These are phyloP conservation scores for Drosophila hydei DNA, from an alignment of 1,140 invertebrate species.

Conservation along the genomic window DNA sequence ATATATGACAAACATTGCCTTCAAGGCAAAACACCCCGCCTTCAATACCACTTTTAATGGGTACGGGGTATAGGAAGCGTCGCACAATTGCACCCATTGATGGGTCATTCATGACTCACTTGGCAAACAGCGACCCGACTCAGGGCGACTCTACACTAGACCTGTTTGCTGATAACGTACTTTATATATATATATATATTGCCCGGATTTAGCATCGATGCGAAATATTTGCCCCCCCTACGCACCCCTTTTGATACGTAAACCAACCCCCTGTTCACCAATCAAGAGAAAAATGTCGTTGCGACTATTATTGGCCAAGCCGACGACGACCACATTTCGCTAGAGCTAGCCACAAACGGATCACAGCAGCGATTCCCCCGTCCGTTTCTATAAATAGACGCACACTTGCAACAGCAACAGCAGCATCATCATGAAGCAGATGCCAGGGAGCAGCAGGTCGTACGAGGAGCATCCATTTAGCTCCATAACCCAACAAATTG, in stretches of 20 bases:
- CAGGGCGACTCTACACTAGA: constrained; percentile 3
- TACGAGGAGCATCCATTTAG: constrained; percentile 2
- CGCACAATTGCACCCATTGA: constrained; percentile 44
- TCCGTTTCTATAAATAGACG: constrained; percentile 10
- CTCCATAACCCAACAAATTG: constrained; percentile 26
- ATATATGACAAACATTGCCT: too few species aligned
- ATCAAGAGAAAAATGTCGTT: constrained; percentile 11
- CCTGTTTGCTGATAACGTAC: constrained; percentile 25
- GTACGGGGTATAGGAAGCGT: constrained; percentile 1
- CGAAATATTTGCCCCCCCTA: neutral
- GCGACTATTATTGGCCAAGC: constrained; percentile 36
- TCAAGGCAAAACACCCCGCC: neutral
- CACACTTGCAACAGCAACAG: constrained; percentile 14
- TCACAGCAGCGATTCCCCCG: neutral
- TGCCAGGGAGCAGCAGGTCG: constrained; percentile 11
- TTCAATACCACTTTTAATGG: neutral
- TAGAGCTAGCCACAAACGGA: neutral
- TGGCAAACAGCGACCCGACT: neutral
- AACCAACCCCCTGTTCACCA: too few species aligned
- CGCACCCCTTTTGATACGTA: too few species aligned
- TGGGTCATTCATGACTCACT: constrained; percentile 38
- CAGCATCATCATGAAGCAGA: constrained; percentile 8
- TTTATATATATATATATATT: neutral
- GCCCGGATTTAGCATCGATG: constrained; percentile 23
- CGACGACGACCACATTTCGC: constrained; percentile 2